Evolutionary conservation across 2,113 vertebrate species (phyloP).

Genomic region (Oceanites oceanicus): DNA sequence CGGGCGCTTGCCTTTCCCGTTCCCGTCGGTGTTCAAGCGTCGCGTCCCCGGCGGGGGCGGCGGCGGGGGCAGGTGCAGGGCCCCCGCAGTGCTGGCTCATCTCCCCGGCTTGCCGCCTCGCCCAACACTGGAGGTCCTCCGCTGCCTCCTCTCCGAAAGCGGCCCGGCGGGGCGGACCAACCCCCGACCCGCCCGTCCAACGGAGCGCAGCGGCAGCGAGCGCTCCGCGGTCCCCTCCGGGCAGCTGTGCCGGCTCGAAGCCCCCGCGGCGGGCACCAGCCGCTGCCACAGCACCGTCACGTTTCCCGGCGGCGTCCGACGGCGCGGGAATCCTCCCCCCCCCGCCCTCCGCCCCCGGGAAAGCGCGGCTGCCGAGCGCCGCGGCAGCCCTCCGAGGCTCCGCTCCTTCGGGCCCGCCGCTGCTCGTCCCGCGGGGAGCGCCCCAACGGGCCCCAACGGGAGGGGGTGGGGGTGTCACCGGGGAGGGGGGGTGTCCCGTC

Average conservation of each 20-base stretch:
- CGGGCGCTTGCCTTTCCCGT: not conserved
- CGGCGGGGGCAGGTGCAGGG: not conserved
- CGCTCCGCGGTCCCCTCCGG: not conserved
- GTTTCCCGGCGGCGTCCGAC: not conserved
- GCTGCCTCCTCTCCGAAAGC: not conserved
- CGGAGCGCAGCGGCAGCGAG: not conserved
- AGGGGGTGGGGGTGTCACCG: too few species aligned
- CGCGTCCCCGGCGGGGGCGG: too few species aligned
- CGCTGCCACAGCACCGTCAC: not conserved
- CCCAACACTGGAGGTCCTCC: not conserved
- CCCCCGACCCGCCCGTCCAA: not conserved
- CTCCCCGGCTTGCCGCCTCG: not conserved
- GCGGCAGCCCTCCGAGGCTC: not conserved
- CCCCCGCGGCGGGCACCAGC: not conserved
- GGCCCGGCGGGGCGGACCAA: not conserved
- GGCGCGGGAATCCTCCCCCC: not conserved
- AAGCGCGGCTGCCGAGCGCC: not conserved
- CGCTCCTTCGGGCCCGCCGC: not conserved
- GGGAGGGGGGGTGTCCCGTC: too few species aligned
- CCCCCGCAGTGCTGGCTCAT: not conserved
- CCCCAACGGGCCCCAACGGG: too few species aligned
- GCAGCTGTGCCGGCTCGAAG: not conserved
- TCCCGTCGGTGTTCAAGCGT: too few species aligned
- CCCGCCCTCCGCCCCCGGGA: rapidly evolving
- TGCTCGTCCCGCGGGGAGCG: too few species aligned